Percentiles rank a stretch among this genome's conserved stretches.
These are phyloP conservation scores for Eustalomyia histrio DNA, from an alignment of 2,888 invertebrate species.

Conservation along the genomic window DNA sequence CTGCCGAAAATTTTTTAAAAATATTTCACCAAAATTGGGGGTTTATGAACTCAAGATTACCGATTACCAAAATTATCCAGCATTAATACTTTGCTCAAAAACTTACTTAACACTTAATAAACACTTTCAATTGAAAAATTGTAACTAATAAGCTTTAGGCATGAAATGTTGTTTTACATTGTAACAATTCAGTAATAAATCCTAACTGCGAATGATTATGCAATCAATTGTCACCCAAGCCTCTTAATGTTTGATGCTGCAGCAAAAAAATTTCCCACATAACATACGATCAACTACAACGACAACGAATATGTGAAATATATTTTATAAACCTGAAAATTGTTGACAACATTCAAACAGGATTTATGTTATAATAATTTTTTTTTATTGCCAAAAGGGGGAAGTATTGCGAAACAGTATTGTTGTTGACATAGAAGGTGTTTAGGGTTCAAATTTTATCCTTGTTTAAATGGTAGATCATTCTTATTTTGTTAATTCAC, in stretches of 20 bases:
- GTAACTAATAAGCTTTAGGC: slow-evolving; percentile 57
- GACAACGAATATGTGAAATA: not conserved
- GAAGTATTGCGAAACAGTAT: not conserved
- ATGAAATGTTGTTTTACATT: slow-evolving; percentile 45
- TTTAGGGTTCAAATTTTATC: not conserved
- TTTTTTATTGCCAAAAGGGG: not conserved
- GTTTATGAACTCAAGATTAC: too few relatives aligned
- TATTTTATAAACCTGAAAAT: slow-evolving; percentile 53
- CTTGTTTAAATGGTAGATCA: not conserved
- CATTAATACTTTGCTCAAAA: too few relatives aligned
- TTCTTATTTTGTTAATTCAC: not conserved
- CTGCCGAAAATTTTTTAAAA: too few relatives aligned
- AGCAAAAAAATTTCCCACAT: slow-evolving; percentile 38
- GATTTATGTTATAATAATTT: slow-evolving; percentile 30
- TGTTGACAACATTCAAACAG: slow-evolving; percentile 43
- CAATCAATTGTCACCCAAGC: slow-evolving; percentile 65
- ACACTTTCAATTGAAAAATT: slow-evolving; percentile 3
- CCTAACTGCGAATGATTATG: slow-evolving; percentile 65
- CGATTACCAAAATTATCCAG: too few relatives aligned
- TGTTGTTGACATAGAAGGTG: not conserved
- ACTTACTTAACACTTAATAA: not conserved
- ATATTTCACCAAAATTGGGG: too few relatives aligned
- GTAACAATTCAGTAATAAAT: slow-evolving; percentile 61
- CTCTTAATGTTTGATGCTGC: slow-evolving; percentile 24
- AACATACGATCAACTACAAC: slow-evolving; percentile 29